Base-by-base conservation (phyloP, 2,797 vertebrate species). In the Sebastes iracundus region DNA sequence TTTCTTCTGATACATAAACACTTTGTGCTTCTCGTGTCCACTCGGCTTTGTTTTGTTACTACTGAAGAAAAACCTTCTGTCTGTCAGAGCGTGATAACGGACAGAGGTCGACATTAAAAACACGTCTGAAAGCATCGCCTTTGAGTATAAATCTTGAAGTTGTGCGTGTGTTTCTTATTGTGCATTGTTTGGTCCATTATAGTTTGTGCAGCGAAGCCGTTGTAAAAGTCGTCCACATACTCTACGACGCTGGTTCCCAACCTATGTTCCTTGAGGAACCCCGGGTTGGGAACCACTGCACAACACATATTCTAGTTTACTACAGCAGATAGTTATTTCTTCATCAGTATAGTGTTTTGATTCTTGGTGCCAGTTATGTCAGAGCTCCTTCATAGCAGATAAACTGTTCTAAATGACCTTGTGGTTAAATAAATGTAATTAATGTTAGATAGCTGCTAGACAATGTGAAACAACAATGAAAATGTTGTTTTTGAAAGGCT, bases 121-220 rank as follows among this genome's bases (percentile, higher is more conserved):
- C 56, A 59, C 16, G 7, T 72, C 12, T 52, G 4, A 56, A 25
- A 5, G 56, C 69, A 35, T 38, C 33, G 4, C 10, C 55, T 28
- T 1, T 0, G 4, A 56, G 46, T 46, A 71, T 2, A 67, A 86
- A 72, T 35, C 25, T 10, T 20, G 9, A 52, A 52, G 53, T 81
- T 85, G 87, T 87, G 79, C 55, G 6, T 60, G 12, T 70, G 23
- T 61, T 46, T 28, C 7, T 52, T 4, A 5, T 69, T 87, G 80
- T 88, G 82, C 72, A 7, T 72, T 56, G 46, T 82, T 85, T 88
- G 84, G 69, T 87, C 81, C 84, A 8, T 5, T 49, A 38, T 69
- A 6, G 66, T 59, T 62, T 33, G 30, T 63, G 28, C 66, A 49
- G 4, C 1, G 4, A 27, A 28, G 58, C 35, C 13, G 7, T 18